phyloP scores from a whole-genome alignment of 2,797 vertebrate species.

The Cuculus canorus region DNA sequence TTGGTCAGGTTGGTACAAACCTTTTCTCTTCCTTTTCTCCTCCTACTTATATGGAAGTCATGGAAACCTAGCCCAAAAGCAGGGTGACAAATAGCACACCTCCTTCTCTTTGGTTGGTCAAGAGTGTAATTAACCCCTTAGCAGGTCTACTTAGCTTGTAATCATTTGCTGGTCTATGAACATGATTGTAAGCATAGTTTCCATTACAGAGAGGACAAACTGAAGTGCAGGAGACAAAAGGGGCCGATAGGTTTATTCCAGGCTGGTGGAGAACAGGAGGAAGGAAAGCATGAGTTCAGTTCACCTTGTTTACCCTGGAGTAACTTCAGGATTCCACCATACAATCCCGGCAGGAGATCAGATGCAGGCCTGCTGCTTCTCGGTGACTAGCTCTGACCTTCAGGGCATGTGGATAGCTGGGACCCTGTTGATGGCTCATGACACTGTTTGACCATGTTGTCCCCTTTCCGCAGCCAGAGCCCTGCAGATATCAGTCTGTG shows the following conservation, averaged over 20 bases:
- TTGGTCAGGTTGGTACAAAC: not conserved
- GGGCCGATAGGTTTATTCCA: not conserved
- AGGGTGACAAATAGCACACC: not conserved
- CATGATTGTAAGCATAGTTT: not conserved
- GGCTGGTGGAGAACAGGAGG: not conserved
- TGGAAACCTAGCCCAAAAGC: not conserved
- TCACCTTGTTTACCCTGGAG: not conserved
- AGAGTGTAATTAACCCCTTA: not conserved
- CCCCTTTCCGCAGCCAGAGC: not conserved
- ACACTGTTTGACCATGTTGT: not conserved
- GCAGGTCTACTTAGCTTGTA: not conserved
- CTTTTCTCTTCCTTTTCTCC: not conserved
- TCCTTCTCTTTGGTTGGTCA: not conserved
- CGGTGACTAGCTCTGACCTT: not conserved
- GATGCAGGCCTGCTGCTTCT: not conserved
- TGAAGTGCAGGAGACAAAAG: not conserved
- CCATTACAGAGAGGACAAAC: not conserved
- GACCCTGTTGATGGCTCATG: not conserved
- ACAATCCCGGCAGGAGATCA: not conserved
- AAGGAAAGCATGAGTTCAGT: not conserved
- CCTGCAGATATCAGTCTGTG: not conserved
- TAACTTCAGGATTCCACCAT: not conserved
- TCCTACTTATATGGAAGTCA: not conserved
- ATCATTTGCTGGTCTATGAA: rapidly evolving
- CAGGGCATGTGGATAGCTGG: not conserved